Base-by-base conservation (phyloP, 2,888 invertebrate species). In the Mycogona germanica region DNA sequence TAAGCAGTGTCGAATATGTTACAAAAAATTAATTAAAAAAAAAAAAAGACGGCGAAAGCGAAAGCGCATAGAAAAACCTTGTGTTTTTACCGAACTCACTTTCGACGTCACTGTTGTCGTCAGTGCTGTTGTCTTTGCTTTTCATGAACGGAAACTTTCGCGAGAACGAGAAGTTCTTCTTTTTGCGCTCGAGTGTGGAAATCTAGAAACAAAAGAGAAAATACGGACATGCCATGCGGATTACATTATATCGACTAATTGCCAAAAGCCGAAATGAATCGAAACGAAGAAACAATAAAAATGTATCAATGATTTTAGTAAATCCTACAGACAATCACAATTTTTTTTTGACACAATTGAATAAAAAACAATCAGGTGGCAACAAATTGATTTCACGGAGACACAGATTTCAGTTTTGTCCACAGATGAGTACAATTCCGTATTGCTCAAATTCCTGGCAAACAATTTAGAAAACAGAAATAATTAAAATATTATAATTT, bases 81-180 rank as follows among this genome's bases (percentile, higher is more conserved):
- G 17, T 9, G 9, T 6, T 19, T n/a, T n/a, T 25, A 35, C 25
- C 25, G 51, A 66, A 86, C 93, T 87, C 80, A 95, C 95, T 91
- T 83, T 95, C 93, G 78, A 89, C 91, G 69, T 91, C 91, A 63
- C 92, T 93, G 69, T 91, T 89, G 68, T 96, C 93, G 73, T 95
- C 92, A 51, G 87, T 89, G 73, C 91, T 92, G 68, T 95, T 92
- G 72, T 98, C 97, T 76, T 95, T 91, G 75, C 95, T 95, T 79
- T 98, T 98, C 87, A 97, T 96, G 75, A 98, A 98, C 37, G 97
- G 97, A 74, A 98, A 96, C 73, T 88, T 91, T 72, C 96, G 80
- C 68, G 95, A 95, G 75, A 98, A 97, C 56, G 95, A 93, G 67
- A 97, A 86, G 68, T 97, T 96, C 74, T 96, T 95, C 81, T 96